Percentiles rank a stretch among this genome's conserved stretches.
Evolutionary conservation across 2,888 invertebrate genomes (phyloP).

Genomic region (Mesochorus sp.): DNA sequence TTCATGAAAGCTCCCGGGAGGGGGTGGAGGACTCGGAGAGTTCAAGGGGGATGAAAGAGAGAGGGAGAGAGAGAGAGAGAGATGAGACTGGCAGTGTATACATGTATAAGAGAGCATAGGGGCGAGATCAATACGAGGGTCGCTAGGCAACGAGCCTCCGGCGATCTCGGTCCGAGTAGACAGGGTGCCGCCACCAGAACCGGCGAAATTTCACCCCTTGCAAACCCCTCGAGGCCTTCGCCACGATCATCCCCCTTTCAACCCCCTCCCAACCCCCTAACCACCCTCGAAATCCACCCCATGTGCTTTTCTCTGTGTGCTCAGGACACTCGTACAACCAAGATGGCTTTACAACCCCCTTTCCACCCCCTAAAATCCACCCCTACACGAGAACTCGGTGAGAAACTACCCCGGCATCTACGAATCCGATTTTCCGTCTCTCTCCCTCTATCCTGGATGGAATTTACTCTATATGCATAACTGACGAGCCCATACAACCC

Average conservation of each 20-base stretch:
- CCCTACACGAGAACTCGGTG: conserved; percentile 48
- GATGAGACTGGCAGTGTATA: conserved; percentile 60
- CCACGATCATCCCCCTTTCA: conserved; percentile 72
- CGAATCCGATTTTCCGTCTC: conserved; percentile 35
- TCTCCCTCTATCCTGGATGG: conserved; percentile 43
- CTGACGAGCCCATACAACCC: conserved; percentile 13
- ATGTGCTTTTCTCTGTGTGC: background rate
- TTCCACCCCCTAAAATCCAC: conserved; percentile 41
- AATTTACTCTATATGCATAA: conserved; percentile 40
- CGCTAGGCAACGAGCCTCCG: conserved; percentile 82
- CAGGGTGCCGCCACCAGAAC: conserved; percentile 83
- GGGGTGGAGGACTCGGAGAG: conserved; percentile 13
- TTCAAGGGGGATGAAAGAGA: conserved; percentile 27
- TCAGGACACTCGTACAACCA: background rate
- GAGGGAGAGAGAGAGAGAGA: conserved; percentile 45
- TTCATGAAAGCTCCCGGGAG: conserved; percentile 22
- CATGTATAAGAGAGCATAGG: conserved; percentile 74
- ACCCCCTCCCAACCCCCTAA: no score
- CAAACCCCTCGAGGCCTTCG: conserved; percentile 81
- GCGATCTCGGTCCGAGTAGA: conserved; percentile 84
- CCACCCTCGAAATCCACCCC: conserved; percentile 37
- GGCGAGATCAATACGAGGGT: conserved; percentile 82
- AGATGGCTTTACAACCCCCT: conserved; percentile 9
- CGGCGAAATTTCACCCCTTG: conserved; percentile 73
- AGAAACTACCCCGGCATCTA: no score